Evolutionary conservation across 2,113 vertebrate genomes (phyloP).

Genomic region (Rhabdornis inornatus): DNA sequence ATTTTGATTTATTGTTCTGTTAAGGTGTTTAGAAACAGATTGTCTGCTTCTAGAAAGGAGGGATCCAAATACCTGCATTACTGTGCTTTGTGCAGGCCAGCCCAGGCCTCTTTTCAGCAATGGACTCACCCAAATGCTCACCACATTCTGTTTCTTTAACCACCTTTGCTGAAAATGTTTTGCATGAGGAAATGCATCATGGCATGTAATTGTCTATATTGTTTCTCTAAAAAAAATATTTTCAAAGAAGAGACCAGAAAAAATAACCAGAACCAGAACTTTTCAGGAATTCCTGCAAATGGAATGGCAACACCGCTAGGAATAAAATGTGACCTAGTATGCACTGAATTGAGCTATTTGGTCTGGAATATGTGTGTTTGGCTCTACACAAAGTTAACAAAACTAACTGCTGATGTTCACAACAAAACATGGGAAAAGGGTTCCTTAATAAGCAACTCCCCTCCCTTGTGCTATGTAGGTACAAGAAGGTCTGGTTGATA

Average conservation of each 20-base stretch:
- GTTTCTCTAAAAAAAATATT: background rate
- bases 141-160: background rate
- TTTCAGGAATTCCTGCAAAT: background rate
- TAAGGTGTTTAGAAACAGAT: background rate
- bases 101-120: background rate
- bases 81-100: background rate
- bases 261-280: background rate
- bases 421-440: background rate
- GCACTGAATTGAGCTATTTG: background rate
- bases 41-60: background rate
- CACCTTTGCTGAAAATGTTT: background rate
- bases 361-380: background rate
- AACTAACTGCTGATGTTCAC: background rate
- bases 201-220: background rate
- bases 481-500: background rate
- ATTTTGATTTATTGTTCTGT: background rate
- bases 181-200: background rate
- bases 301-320: background rate
- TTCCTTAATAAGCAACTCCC: background rate
- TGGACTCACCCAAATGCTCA: background rate
- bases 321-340: background rate
- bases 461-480: accelerated
- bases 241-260: background rate
- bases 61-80: background rate
- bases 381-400: background rate